Conservation (phyloP, 2,797 vertebrate species). For the Thamnophis elegans region DNA sequence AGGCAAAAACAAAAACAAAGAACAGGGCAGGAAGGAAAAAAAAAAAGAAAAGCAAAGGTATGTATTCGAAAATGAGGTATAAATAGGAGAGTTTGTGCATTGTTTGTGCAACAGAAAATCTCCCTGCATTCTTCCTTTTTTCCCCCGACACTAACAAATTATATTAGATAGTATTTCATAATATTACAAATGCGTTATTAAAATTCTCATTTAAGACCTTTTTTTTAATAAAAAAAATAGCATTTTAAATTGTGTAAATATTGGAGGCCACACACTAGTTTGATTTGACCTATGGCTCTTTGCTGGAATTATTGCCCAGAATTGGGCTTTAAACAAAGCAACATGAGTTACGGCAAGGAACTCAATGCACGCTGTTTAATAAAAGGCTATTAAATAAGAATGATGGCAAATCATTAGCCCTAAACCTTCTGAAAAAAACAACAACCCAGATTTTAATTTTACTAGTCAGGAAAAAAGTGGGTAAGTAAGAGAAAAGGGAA, state of each 20-base stretch:
- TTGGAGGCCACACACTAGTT: not conserved
- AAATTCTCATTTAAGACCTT: conserved; percentile 1
- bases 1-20: conserved; percentile 69
- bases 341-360: not conserved
- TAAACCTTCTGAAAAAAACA: not conserved
- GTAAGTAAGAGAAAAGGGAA: not conserved
- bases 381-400: conserved; percentile 2
- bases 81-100: conserved; percentile 51
- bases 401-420: not conserved
- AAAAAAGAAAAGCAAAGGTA: conserved; percentile 60
- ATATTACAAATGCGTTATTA: not conserved
- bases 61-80: conserved; percentile 70
- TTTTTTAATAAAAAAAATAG: not conserved
- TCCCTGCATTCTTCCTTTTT: not conserved
- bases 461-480: conserved; percentile 5
- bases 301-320: not conserved
- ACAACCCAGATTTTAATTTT: not conserved
- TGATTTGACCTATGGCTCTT: conserved; percentile 14
- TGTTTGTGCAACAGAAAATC: conserved; percentile 4
- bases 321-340: not conserved
- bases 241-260: not conserved
- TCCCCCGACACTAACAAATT: not conserved
- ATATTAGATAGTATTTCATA: not conserved
- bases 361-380: conserved; percentile 5
- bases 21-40: conserved; percentile 15